Evolutionary conservation across 1,140 invertebrate genomes (phyloP), one percentile per base, ranked within the genome.

Genomic region (Trichonephila clavipes): DNA sequence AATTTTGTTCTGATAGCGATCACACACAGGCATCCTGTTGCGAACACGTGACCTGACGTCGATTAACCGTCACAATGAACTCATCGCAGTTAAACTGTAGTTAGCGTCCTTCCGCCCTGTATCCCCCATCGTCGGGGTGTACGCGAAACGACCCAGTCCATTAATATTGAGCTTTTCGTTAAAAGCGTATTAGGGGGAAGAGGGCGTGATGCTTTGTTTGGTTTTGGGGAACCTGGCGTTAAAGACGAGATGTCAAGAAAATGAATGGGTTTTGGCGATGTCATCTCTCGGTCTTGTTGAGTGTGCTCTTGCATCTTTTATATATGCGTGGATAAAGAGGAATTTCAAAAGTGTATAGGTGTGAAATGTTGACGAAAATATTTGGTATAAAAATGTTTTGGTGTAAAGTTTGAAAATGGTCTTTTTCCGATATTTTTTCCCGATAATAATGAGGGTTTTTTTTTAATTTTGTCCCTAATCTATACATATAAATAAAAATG

Each of bases 31-130:
- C 82, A 58, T 83, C 82, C 82, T 59, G 82, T 59, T 58, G 40
- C 44, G 12, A 83, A 83, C 82, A 83, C 82, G 82, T 59, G 44
- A 83, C 82, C 51, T 51, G 72, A 40, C 24, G 72, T 77, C 72
- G 72, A 77, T 77, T 77, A 77, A 77, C 72, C 72, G 44, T 83
- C 82, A 83, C 82, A 83, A 83, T 83, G 82, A 59, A 83, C 82
- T 83, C 21, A 21, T 59, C 82, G 82, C 82, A 58, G 82, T 83
- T 83, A 83, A 83, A 83, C 21, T 83, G 82, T 59, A 83, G 82
- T 83, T 83, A 83, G 58, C 82, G 82, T 18, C 51, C 19, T 24
- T 24, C 82, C 5, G 5, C 82, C 40, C 44, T 5, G 2, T 16
- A 28, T 24, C 66, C 24, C 24, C 28, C 10, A 14, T 6, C 24